Percentiles rank a stretch among this genome's conserved stretches.
These are phyloP conservation scores for Helleia helle DNA, from an alignment of 2,888 invertebrate species.

Conservation along the genomic window DNA sequence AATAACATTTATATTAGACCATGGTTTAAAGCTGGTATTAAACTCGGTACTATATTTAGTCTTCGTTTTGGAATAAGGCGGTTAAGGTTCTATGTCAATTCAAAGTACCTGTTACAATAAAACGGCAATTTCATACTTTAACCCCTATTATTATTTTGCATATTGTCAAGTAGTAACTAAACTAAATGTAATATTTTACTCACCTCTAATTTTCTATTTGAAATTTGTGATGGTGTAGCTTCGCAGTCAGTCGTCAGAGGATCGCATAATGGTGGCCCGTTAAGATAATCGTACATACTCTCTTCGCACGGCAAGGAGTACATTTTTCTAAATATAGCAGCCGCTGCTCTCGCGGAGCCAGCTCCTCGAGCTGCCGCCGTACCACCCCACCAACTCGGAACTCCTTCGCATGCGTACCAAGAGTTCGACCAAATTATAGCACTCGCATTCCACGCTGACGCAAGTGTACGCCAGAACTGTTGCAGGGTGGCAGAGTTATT, in stretches of 20 bases:
- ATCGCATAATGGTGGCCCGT: conserved; percentile 63
- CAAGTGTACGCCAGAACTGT: conserved; percentile 70
- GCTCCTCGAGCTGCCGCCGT: conserved; percentile 56
- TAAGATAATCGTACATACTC: conserved; percentile 78
- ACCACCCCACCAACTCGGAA: conserved; percentile 60
- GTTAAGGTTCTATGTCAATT: too few relatives aligned
- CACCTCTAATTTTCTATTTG: conserved; percentile 46
- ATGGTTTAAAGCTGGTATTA: too few relatives aligned
- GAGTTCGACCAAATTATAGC: conserved; percentile 60
- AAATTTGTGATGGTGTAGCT: conserved; percentile 36
- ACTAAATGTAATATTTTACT: conserved; percentile 4
- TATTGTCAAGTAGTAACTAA: too few relatives aligned
- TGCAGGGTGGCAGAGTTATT: conserved; percentile 65
- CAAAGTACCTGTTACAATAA: too few relatives aligned
- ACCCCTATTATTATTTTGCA: too few relatives aligned
- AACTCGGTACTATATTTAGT: too few relatives aligned
- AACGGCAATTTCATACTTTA: too few relatives aligned
- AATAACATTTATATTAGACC: too few relatives aligned
- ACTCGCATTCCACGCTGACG: conserved; percentile 64
- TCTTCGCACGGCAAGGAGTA: conserved; percentile 83
- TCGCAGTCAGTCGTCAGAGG: conserved; percentile 50
- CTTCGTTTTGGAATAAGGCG: too few relatives aligned
- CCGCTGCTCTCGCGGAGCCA: conserved; percentile 67
- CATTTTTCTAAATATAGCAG: conserved; percentile 75
- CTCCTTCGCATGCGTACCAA: conserved; percentile 59